Evolutionary conservation across 2,797 vertebrate species (phyloP).

Genomic region (Corythornis leucogaster): DNA sequence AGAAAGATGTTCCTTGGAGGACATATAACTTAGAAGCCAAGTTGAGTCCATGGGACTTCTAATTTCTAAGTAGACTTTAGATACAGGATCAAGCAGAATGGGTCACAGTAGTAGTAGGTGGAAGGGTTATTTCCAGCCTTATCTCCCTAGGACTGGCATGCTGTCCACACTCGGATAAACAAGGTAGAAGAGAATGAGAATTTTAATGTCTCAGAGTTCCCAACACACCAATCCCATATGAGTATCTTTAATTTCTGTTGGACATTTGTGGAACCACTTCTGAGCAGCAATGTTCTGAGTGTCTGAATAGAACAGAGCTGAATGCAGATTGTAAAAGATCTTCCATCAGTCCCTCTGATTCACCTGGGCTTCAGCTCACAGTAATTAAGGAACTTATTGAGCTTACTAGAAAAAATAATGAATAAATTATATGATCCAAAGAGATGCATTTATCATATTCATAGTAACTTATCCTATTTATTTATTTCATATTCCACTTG

Average conservation of each 20-base stretch:
- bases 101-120: neutral
- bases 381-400: slow-evolving; percentile 22
- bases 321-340: slow-evolving; percentile 5
- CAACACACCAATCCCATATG: neutral
- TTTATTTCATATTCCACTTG: neutral
- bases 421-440: neutral
- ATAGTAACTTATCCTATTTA: neutral
- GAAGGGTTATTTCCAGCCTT: neutral
- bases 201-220: neutral
- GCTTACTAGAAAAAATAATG: neutral
- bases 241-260: slow-evolving; percentile 13
- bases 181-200: neutral
- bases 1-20: neutral
- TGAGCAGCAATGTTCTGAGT: neutral
- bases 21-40: neutral
- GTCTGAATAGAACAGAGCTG: neutral
- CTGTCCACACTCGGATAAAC: neutral
- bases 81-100: neutral
- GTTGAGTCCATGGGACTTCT: neutral
- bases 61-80: neutral
- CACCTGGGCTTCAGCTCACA: slow-evolving; percentile 16
- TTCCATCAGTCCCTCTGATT: neutral
- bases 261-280: neutral
- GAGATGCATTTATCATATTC: neutral
- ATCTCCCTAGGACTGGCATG: neutral